Conservation (phyloP, 2,113 vertebrate genomes). For the Mungos mungo region DNA sequence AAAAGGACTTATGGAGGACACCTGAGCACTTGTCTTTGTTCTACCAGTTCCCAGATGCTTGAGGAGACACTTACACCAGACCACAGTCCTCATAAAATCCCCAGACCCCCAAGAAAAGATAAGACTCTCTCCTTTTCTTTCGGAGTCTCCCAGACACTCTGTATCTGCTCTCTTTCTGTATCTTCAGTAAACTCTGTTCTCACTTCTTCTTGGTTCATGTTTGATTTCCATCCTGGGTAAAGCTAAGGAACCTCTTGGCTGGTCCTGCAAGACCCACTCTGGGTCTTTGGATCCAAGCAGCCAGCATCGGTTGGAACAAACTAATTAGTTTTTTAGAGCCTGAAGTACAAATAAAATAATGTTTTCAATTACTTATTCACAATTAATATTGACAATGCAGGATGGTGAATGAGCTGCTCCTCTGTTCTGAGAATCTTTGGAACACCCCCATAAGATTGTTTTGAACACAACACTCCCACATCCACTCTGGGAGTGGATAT, state of each 20-base stretch:
- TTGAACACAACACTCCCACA: no score
- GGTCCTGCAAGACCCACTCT: neutral
- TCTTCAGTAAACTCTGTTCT: neutral
- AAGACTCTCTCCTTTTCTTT: neutral
- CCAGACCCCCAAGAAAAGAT: neutral
- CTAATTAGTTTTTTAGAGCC: neutral
- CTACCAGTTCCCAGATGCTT: neutral
- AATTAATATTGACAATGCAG: neutral
- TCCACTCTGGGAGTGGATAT: neutral
- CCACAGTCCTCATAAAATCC: neutral
- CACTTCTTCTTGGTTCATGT: neutral
- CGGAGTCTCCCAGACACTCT: neutral
- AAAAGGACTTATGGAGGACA: neutral
- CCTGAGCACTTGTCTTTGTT: neutral
- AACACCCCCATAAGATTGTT: neutral
- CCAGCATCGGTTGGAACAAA: neutral
- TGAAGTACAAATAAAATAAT: neutral
- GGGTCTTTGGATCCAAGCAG: neutral
- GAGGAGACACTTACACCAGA: neutral
- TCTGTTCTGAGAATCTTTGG: neutral
- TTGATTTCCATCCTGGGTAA: neutral
- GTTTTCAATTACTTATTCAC: neutral
- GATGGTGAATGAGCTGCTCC: neutral
- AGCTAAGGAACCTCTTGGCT: neutral
- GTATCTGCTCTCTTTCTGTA: neutral